phyloP scores from a whole-genome alignment of 2,113 vertebrate species.

The Chaenogobius annularis region DNA sequence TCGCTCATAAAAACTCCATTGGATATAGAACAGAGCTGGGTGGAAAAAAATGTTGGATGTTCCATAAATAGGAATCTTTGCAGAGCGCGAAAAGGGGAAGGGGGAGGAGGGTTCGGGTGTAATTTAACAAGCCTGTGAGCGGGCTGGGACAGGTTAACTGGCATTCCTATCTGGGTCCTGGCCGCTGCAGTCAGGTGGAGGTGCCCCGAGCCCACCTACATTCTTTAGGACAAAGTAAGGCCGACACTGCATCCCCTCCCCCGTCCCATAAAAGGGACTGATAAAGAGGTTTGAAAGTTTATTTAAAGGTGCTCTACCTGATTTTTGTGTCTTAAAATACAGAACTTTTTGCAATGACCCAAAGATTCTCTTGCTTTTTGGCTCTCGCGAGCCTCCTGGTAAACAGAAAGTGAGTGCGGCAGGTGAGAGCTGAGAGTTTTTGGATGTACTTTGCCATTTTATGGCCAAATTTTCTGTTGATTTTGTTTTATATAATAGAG shows the following conservation, averaged over 20 bases:
- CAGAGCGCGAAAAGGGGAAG: neutral
- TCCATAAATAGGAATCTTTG: conserved; percentile 7
- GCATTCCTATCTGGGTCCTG: conserved; percentile 54
- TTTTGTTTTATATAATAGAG: too few species aligned
- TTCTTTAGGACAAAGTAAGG: conserved; percentile 45
- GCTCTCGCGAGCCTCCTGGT: too few species aligned
- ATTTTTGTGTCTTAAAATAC: too few species aligned
- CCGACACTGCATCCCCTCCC: conserved; percentile 13
- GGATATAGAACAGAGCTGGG: neutral
- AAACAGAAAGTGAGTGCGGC: too few species aligned
- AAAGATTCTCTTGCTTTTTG: too few species aligned
- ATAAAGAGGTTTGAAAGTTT: too few species aligned
- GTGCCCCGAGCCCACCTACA: conserved; percentile 45
- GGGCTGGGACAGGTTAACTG: conserved; percentile 68
- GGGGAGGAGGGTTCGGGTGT: neutral
- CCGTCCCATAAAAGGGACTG: neutral
- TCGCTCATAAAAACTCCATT: neutral
- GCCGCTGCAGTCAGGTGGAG: conserved; percentile 26
- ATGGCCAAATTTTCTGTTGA: too few species aligned
- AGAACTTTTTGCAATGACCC: too few species aligned
- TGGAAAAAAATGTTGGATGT: neutral
- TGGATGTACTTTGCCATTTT: too few species aligned
- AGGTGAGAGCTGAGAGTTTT: too few species aligned
- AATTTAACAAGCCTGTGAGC: conserved; percentile 42
- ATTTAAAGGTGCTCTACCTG: too few species aligned